Evolutionary conservation across 2,113 vertebrate species (phyloP), one percentile per base, ranked within the genome.

Genomic region (Elaphurus davidianus): DNA sequence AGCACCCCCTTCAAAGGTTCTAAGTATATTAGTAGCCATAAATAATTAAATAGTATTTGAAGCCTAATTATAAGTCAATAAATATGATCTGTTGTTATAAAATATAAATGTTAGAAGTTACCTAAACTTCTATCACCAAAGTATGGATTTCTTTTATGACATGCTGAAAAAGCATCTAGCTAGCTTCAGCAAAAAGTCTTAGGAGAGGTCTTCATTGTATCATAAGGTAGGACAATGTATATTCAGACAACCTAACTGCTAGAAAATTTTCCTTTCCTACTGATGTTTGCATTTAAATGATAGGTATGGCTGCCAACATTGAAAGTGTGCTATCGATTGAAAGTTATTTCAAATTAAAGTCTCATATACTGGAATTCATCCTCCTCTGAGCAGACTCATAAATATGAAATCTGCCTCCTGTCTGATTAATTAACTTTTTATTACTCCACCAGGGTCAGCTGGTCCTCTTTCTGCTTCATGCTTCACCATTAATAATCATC

Each of bases 341-440:
- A 95, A 33, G 88, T 84, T 40, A 93, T 96, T 96, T 81, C 82
- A 96, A 95, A 98, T 97, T 96, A 94, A 97, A 98, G 33, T 91
- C 64, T 93, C 96, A 95, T 67, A 71, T 79, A 93, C 60, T 97
- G 52, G 93, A 97, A 98, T 87, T 96, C 86, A 45, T 96, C 88
- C 86, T 97, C 60, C 74, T 98, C 64, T 96, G 90, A 89, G 78
- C 94, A 97, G 84, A 92, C 45, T 97, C 91, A 96, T 96, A 97
- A 98, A 97, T 98, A 97, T 97, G 55, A 98, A 97, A 93, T 97
- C 64, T 94, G 95, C 43, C 86, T 91, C n/a, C 52, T 97, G 40
- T 71, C 94, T 97, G 95, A 98, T 98, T 96, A 98, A 98, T 87
- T 96, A 96, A 96, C 25, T 97, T 96, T 95, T 97, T 94, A 97